Evolutionary conservation across 2,888 invertebrate genomes (phyloP).

Genomic region (Graphium colonna): DNA sequence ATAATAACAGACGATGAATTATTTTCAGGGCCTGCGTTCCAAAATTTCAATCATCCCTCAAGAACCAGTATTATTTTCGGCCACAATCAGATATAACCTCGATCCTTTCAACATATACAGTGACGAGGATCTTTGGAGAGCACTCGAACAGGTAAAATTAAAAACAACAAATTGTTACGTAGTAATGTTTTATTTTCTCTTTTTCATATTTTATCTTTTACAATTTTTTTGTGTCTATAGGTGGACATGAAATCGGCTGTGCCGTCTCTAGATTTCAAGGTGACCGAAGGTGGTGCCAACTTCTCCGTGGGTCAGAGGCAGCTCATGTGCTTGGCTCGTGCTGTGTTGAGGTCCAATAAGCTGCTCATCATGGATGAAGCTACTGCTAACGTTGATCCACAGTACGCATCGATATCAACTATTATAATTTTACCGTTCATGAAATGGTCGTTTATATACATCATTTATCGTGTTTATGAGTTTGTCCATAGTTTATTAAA

Average conservation of each 20-base stretch:
- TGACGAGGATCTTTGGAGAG: conserved; percentile 85
- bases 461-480: no score
- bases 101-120: conserved; percentile 87
- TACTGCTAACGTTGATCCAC: conserved; percentile 95
- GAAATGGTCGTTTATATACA: no score
- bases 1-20: no score
- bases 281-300: conserved; percentile 87
- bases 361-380: conserved; percentile 95
- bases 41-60: conserved; percentile 85
- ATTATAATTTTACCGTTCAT: no score
- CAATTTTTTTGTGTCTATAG: conserved; percentile 47
- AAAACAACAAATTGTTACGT: not conserved
- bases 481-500: no score
- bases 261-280: conserved; percentile 83
- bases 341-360: conserved; percentile 90
- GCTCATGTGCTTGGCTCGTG: conserved; percentile 92
- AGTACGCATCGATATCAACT: conserved; percentile 55
- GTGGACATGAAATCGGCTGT: conserved; percentile 87
- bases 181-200: no score
- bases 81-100: conserved; percentile 85
- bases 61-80: conserved; percentile 84
- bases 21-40: conserved; percentile 77
- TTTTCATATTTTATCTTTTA: not conserved
- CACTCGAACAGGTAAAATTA: conserved; percentile 82
- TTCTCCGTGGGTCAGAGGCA: conserved; percentile 96